These are phyloP conservation scores for Eubasilissa regina DNA, from an alignment of 1,140 invertebrate species.

Conservation along the genomic window DNA sequence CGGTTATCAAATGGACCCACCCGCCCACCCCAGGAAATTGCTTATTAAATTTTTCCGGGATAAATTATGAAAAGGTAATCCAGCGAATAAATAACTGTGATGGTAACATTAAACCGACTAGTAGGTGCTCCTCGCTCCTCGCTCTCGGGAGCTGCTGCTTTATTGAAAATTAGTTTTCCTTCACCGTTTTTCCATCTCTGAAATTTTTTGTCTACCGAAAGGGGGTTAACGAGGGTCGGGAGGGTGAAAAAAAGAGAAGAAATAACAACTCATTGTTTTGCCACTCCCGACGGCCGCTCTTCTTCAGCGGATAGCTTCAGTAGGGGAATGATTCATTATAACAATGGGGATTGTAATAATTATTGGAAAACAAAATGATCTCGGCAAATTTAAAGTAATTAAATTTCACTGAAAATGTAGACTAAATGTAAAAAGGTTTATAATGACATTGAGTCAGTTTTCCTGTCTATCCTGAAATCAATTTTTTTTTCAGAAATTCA, in stretches of 20 bases:
- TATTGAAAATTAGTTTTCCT: slow-evolving; percentile 60
- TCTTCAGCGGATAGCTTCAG: no score
- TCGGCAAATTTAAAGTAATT: no score
- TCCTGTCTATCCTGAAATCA: no score
- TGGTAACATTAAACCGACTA: slow-evolving; percentile 53
- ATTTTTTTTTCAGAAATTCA: no score
- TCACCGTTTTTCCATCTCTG: slow-evolving; percentile 45
- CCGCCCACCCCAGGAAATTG: slow-evolving; percentile 12
- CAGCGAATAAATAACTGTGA: slow-evolving; percentile 53
- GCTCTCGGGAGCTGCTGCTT: slow-evolving; percentile 28
- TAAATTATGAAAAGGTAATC: slow-evolving; percentile 55
- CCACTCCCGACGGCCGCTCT: not conserved
- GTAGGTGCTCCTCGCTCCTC: slow-evolving; percentile 22
- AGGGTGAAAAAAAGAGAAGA: not conserved
- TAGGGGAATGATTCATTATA: no score
- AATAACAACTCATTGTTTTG: slow-evolving; percentile 42
- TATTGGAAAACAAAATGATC: no score
- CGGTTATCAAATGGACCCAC: slow-evolving; percentile 2
- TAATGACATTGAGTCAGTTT: no score
- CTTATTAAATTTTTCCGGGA: slow-evolving; percentile 48
- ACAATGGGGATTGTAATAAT: no score
- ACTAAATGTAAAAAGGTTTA: no score
- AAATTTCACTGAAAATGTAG: no score
- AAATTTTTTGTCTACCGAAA: slow-evolving; percentile 45
- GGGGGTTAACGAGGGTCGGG: not conserved